Evolutionary conservation across 2,888 invertebrate genomes (phyloP).

Genomic region (Ceraclea dissimilis): DNA sequence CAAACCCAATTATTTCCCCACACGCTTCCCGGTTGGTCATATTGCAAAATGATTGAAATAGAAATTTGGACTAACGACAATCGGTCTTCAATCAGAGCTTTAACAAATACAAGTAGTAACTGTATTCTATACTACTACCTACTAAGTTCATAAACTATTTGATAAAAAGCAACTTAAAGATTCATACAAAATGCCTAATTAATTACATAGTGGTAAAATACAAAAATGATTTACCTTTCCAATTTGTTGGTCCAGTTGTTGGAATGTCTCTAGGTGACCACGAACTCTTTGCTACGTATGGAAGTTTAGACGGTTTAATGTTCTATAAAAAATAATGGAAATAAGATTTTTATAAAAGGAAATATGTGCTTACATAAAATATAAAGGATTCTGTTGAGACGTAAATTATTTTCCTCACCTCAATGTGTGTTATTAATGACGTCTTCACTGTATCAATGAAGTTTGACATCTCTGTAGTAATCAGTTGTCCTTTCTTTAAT

Average conservation of each 20-base stretch:
- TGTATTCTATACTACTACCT: no score
- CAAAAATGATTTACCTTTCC: constrained; percentile 9
- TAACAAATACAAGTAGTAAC: no score
- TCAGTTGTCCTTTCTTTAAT: constrained; percentile 7
- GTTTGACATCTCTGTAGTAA: constrained; percentile 21
- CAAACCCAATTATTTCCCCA: no score
- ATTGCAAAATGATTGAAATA: no score
- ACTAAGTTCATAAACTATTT: no score
- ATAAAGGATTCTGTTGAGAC: no score
- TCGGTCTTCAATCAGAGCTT: no score
- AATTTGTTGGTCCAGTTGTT: constrained; percentile 11
- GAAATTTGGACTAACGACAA: no score
- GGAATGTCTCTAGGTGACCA: constrained; percentile 11
- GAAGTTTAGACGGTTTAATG: constrained; percentile 17
- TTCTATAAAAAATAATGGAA: constrained; percentile 6
- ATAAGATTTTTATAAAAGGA: neutral
- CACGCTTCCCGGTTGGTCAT: no score
- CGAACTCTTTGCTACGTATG: constrained; percentile 15
- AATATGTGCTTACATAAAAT: no score
- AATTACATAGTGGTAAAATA: neutral
- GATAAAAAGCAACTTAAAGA: no score
- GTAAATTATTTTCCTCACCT: no score
- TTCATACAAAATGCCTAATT: neutral
- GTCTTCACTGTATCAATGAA: constrained; percentile 14
- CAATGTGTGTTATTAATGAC: neutral